phyloP scores from a whole-genome alignment of 92 coral and sea anemone species.

The Montipora capitata region DNA sequence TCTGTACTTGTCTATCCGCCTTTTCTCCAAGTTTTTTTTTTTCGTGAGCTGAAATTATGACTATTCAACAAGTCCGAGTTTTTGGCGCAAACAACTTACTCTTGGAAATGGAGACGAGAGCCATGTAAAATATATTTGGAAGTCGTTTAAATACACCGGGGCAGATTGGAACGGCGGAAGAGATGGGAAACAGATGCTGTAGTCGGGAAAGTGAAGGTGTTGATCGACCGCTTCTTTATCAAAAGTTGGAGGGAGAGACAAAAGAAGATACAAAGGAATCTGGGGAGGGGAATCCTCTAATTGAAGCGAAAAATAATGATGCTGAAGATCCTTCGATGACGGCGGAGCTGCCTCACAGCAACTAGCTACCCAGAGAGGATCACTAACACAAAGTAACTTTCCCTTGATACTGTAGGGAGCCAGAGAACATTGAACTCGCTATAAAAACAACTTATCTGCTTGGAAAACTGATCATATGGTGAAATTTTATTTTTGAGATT shows the following conservation, averaged over 20 bases:
- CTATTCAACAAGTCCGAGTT: neutral
- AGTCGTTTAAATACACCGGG: no score
- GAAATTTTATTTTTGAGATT: neutral
- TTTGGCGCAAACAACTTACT: neutral
- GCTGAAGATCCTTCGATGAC: neutral
- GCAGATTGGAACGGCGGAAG: no score
- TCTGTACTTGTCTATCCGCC: neutral
- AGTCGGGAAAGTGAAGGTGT: slow-evolving; percentile 28
- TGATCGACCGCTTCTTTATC: slow-evolving; percentile 36
- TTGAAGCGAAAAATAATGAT: slow-evolving; percentile 7
- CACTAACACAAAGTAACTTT: neutral
- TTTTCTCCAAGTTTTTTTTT: neutral
- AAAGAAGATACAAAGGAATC: neutral
- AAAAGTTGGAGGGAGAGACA: slow-evolving; percentile 26
- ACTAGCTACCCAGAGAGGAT: neutral
- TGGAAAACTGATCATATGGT: neutral
- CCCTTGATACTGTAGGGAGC: neutral
- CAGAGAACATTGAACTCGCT: no score
- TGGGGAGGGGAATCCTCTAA: neutral
- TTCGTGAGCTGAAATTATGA: neutral
- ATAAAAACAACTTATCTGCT: neutral
- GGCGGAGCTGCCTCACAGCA: slow-evolving; percentile 6
- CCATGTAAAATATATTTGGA: neutral
- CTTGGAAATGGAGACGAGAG: neutral
- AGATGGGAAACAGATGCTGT: slow-evolving; percentile 41